phyloP scores from a whole-genome alignment of 2,888 invertebrate genomes.

The Oxyscelio sp. region DNA sequence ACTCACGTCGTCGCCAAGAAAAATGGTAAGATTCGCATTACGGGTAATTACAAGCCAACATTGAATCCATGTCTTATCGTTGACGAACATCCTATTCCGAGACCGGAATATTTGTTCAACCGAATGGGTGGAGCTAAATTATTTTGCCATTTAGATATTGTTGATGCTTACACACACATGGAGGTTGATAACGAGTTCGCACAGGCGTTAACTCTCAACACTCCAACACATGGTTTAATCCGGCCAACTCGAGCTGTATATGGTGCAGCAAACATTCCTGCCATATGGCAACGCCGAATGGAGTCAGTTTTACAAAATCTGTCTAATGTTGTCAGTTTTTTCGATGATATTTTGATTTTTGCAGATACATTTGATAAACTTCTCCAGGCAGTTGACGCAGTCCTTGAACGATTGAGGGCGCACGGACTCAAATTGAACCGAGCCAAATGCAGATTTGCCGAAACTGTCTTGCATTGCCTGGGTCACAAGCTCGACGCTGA shows the following conservation, averaged over 20 bases:
- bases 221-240: slow-evolving; percentile 40
- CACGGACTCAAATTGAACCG: slow-evolving; percentile 24
- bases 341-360: slow-evolving; percentile 27
- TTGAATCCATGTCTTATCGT: slow-evolving; percentile 30
- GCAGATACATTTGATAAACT: slow-evolving; percentile 27
- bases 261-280: not conserved
- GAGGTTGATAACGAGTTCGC: slow-evolving; percentile 32
- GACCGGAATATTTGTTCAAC: slow-evolving; percentile 32
- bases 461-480: slow-evolving; percentile 4
- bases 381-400: not conserved
- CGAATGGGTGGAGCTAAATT: slow-evolving; percentile 24
- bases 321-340: slow-evolving; percentile 28
- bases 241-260: slow-evolving; percentile 45
- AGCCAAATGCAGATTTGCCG: slow-evolving; percentile 15
- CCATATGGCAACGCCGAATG: slow-evolving; percentile 28
- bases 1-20: slow-evolving; percentile 26
- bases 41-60: slow-evolving; percentile 45
- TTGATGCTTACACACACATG: slow-evolving; percentile 35
- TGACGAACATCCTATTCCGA: slow-evolving; percentile 48
- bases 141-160: not conserved
- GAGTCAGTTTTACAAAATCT: slow-evolving; percentile 28
- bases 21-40: slow-evolving; percentile 24
- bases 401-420: slow-evolving; percentile 7
- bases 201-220: slow-evolving; percentile 39
- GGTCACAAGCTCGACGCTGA: slow-evolving; percentile 17